Conservation (phyloP, 2,888 invertebrate species). For the Watsonalla binaria region DNA sequence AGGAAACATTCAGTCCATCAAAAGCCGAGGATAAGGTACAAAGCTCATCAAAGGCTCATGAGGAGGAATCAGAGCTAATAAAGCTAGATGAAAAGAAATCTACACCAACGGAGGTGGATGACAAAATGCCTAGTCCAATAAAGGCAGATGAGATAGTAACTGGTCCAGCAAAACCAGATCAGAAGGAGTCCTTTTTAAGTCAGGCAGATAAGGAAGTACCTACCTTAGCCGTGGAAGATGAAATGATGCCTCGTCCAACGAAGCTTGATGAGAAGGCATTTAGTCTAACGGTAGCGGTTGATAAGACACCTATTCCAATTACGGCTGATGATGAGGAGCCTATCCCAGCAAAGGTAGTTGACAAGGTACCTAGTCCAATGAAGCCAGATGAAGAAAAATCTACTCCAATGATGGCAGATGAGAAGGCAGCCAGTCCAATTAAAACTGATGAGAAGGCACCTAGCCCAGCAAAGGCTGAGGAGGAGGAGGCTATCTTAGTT, state of each 20-base stretch:
- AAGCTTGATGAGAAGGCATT: neutral
- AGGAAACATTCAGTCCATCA: too few relatives aligned
- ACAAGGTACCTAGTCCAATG: neutral
- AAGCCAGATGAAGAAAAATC: neutral
- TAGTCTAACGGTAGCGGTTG: neutral
- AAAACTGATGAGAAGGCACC: conserved; percentile 1
- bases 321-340: conserved; percentile 1
- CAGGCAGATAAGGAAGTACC: neutral
- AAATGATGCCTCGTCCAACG: neutral
- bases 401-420: neutral
- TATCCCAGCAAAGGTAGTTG: neutral
- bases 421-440: conserved; percentile 3
- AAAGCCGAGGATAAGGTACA: too few relatives aligned
- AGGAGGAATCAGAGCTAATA: too few relatives aligned
- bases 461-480: conserved; percentile 4
- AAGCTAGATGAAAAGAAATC: too few relatives aligned
- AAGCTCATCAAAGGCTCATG: too few relatives aligned
- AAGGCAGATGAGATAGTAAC: conserved; percentile 17
- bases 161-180: conserved; percentile 9
- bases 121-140: conserved; percentile 19
- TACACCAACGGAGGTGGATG: conserved; percentile 8
- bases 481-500: neutral
- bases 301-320: neutral
- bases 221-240: neutral
- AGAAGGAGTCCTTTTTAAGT: conserved; percentile 4